Percentiles rank a stretch among this genome's conserved stretches.
Evolutionary conservation across 2,888 invertebrate genomes (phyloP).

Genomic region (Plagiodera versicolora): DNA sequence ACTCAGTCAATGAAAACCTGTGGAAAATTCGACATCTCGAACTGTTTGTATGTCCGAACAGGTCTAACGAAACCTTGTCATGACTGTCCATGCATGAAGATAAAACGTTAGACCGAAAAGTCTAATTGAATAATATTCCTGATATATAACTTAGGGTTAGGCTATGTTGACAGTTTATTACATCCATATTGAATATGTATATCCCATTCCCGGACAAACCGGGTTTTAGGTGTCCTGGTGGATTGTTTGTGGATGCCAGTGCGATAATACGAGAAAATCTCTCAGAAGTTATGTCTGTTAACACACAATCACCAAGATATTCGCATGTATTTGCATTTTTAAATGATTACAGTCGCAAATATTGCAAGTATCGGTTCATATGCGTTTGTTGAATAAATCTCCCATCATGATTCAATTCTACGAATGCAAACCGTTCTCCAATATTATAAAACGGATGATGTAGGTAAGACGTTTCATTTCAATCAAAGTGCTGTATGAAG

Average conservation of each 20-base stretch:
- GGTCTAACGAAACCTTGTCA: too few species aligned
- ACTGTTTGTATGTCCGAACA: too few species aligned
- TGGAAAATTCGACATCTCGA: too few species aligned
- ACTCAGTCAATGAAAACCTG: too few species aligned
- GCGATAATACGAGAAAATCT: slow-evolving; percentile 21
- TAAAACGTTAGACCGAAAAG: background rate
- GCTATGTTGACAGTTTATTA: slow-evolving; percentile 21
- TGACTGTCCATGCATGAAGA: too few species aligned
- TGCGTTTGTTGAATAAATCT: too few species aligned
- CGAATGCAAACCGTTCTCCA: too few species aligned
- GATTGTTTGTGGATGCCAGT: slow-evolving; percentile 21
- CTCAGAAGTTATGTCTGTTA: slow-evolving; percentile 18
- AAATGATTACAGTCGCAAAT: background rate
- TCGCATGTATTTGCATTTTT: background rate
- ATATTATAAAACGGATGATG: too few species aligned
- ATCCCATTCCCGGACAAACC: slow-evolving; percentile 15
- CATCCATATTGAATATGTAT: slow-evolving; percentile 23
- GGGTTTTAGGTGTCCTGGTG: slow-evolving; percentile 19
- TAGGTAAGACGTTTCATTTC: too few species aligned
- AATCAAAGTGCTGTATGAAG: too few species aligned
- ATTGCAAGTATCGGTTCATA: background rate
- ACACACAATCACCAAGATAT: slow-evolving; percentile 2
- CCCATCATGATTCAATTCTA: too few species aligned
- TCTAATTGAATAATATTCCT: slow-evolving; percentile 12
- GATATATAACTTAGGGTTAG: slow-evolving; percentile 16